Evolutionary conservation across 2,888 invertebrate genomes (phyloP), one percentile per base, ranked within the genome.

Genomic region (Drosophila picticornis): DNA sequence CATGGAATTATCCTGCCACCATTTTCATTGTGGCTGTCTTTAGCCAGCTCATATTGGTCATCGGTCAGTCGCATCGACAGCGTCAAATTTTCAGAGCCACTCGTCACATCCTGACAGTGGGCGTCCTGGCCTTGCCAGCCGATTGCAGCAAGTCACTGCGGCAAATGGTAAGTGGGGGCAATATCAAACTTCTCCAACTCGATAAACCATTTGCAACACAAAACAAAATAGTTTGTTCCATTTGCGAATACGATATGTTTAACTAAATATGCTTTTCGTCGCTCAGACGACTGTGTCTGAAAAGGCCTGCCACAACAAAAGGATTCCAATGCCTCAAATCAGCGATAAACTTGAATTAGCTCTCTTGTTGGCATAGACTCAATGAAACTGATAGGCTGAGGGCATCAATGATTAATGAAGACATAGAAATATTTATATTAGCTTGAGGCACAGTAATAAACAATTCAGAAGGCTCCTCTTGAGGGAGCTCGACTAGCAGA

Each of bases 1-100:
- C 34, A 2, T 57, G 16, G n/a, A 51, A 69, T 22, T 13, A 22
- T 31, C 11, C 2, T 4, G 40, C 36, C 2, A 34, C 5, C 5
- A 43, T 60, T 7, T 75, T 48, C 2, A 13, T 56, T 0, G 0
- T 34, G 1, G 73, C 70, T 0, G 29, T 83, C 5, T 77, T 76
- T 2, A 40, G 59, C 10, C 74, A 88, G 34, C 77, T 86, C 1
- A 9, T 51, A 2, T 32, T 86, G 52, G 62, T 83, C 7, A 61
- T 86, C 29, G 16, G 52, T 7, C 55, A 72, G 10, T 71, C 71
- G 9, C 77, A 84, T 63, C 59, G 75, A 1, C 65, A 66, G 40
- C 57, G 62, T 0, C 25, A 53, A 22, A 36, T 72, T 16, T 69
- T 72, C 2, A 34, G 4, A 7, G n/a, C 34, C 4, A 72, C 77